Base-by-base conservation (phyloP, 2,113 vertebrate species). In the Pipa parva region DNA sequence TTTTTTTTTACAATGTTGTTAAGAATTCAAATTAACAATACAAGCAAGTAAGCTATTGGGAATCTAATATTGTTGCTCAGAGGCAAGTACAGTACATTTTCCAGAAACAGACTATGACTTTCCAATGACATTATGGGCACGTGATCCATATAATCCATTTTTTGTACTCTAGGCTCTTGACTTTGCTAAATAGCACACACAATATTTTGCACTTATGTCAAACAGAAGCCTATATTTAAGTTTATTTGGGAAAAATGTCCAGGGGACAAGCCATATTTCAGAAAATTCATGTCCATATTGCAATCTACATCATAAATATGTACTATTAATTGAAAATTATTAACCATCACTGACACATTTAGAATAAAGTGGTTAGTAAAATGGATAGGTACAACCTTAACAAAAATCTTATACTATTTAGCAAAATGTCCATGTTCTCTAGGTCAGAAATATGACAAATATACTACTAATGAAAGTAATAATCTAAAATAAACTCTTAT, bases 301-400 rank as follows among this genome's bases (percentile, higher is more conserved):
- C 55, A 50, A 64, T 56, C 50, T 50, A 36, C 46, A 28, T 64
- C 50, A 64, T 64, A 64, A 54, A 64, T 11, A 36, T 64, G 24
- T 56, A 55, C 27, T 26, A 54, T 50, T 64, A 64, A 55, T 64
- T 55, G 36, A 55, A 64, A 54, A 51, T 50, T 42, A 24, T 29
- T 50, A 36, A 13, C 33, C 33, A 36, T 4, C 33, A 36, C 33
- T 5, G 33, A 36, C 33, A 36, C 33, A 4, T 12, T 36, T 36
- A 5, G 7, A 36, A 4, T 36, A 36, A 36, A 36, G 33, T 13
- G 15, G 15, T 36, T 11, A 3, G 15, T 13, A 36, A 36, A 36
- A 9, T 36, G 33, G 33, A 36, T 36, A 9, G 10, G 33, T 36
- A 2, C 15, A 36, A n/a, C n/a, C n/a, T n/a, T n/a, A n/a, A n/a